Evolutionary conservation across 1,140 invertebrate species (phyloP).

Genomic region (Ceratitis capitata): DNA sequence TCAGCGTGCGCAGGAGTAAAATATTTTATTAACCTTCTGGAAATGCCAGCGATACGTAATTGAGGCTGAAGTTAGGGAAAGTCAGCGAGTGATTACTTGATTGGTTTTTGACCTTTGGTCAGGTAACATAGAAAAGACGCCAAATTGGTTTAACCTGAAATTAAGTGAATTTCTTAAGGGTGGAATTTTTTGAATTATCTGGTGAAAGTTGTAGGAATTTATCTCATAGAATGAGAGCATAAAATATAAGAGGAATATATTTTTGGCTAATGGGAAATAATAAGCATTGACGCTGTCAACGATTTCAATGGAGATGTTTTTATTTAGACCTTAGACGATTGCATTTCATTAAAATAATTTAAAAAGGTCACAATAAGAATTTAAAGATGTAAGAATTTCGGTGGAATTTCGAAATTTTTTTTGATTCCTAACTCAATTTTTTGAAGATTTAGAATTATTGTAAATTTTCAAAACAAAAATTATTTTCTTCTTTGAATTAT

Average conservation of each 20-base stretch:
- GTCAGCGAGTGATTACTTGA: background rate
- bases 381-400: too few relatives aligned
- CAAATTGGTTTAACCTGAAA: background rate
- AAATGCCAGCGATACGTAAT: background rate
- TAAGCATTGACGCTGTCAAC: too few relatives aligned
- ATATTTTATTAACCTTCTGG: slow-evolving; percentile 5
- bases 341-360: too few relatives aligned
- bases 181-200: background rate
- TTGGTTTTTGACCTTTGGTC: background rate
- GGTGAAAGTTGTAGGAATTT: background rate
- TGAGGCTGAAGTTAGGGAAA: background rate
- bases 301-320: too few relatives aligned
- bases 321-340: too few relatives aligned
- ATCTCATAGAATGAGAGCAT: background rate
- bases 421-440: too few relatives aligned
- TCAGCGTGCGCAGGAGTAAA: background rate
- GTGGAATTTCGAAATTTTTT: too few relatives aligned
- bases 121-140: background rate
- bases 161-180: background rate
- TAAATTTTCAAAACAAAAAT: too few relatives aligned
- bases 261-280: too few relatives aligned
- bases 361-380: too few relatives aligned
- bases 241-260: background rate
- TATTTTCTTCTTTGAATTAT: too few relatives aligned
- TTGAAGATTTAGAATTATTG: too few relatives aligned